Evolutionary conservation across 2,888 invertebrate species (phyloP).

Genomic region (Ommatoiulus sabulosus): DNA sequence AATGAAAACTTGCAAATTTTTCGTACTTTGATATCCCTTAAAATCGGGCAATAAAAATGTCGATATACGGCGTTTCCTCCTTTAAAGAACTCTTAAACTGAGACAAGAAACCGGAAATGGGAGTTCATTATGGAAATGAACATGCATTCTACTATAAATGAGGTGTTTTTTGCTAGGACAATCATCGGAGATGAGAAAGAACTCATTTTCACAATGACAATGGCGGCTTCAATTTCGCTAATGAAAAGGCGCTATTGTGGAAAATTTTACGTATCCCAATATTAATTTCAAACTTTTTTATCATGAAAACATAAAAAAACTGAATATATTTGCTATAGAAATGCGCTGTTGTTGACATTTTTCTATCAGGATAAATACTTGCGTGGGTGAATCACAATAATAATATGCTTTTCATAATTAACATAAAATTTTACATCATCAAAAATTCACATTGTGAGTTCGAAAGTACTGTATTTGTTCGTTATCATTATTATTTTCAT

Average conservation of each 20-base stretch:
- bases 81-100: no score
- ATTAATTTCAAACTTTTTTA: background rate
- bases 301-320: background rate
- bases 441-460: no score
- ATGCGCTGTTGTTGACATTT: background rate
- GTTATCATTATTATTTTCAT: no score
- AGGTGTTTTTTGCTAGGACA: background rate
- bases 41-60: no score
- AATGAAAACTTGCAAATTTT: no score
- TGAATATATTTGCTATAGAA: background rate
- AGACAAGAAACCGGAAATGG: background rate
- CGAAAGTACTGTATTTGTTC: no score
- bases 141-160: background rate
- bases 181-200: no score
- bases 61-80: no score
- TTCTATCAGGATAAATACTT: background rate
- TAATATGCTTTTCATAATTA: no score
- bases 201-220: background rate
- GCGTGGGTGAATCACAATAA: background rate
- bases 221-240: background rate
- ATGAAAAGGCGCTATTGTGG: background rate
- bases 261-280: background rate
- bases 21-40: no score
- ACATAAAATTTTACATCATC: no score
- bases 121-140: constrained; percentile 30